A percentile compares a stretch with the other conserved stretches of the same genome.
Evolutionary conservation across 2,113 vertebrate genomes (phyloP).

Genomic region (Phyllopteryx taeniolatus): DNA sequence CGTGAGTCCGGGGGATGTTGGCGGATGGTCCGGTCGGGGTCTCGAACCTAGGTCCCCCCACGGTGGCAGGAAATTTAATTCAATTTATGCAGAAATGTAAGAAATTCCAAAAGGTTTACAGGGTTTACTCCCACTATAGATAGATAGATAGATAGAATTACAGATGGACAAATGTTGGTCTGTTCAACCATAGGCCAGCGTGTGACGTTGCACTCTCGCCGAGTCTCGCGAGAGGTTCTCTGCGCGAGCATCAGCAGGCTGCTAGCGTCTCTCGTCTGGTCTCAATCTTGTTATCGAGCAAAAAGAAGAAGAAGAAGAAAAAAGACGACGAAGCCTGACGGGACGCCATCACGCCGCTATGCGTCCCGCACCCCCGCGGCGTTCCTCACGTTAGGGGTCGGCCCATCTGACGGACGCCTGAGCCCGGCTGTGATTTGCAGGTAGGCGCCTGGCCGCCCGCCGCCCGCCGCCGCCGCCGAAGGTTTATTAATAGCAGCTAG

Average conservation of each 20-base stretch:
- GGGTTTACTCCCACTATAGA: no score
- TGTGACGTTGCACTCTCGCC: not conserved
- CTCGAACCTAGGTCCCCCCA: no score
- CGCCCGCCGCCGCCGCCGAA: constrained; percentile 12
- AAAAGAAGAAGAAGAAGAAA: constrained; percentile 38
- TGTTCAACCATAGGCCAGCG: no score
- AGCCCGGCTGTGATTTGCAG: constrained; percentile 12
- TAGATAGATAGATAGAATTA: no score
- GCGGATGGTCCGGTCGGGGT: no score
- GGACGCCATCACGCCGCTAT: constrained; percentile 1
- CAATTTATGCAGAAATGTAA: no score
- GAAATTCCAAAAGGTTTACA: no score
- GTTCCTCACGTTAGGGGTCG: not conserved
- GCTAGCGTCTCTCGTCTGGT: not conserved
- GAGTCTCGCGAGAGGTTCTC: not conserved
- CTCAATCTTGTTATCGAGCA: constrained; percentile 59
- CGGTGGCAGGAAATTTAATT: no score
- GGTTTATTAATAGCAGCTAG: constrained; percentile 58
- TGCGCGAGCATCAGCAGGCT: not conserved
- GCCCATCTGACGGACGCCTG: constrained; percentile 5
- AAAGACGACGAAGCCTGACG: not conserved
- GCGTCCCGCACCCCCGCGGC: not conserved
- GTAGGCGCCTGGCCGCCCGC: not conserved
- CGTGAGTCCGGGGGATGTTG: no score
- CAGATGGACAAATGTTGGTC: no score